Conservation (phyloP, 2,888 invertebrate species). For the Priocnemis perturbator region DNA sequence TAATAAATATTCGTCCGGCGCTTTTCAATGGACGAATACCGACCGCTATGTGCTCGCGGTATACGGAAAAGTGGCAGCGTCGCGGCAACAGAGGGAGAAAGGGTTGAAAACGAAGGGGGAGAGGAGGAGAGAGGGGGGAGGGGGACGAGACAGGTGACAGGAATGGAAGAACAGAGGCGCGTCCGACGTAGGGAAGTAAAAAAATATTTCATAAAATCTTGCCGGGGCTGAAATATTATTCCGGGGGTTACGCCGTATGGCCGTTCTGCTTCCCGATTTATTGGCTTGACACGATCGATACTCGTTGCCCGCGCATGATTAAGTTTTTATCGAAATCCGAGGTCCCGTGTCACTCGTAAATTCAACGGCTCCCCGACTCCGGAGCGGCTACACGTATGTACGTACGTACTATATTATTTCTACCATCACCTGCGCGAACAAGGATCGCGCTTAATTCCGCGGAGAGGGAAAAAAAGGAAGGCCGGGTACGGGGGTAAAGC, state of each 20-base stretch:
- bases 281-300: conserved; percentile 35
- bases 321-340: conserved; percentile 51
- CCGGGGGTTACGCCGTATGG: conserved; percentile 7
- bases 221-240: conserved; percentile 28
- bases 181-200: no score
- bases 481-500: no score
- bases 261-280: conserved; percentile 34
- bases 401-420: conserved; percentile 8
- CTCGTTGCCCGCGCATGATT: conserved; percentile 42
- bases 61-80: no score
- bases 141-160: no score
- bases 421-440: conserved; percentile 14
- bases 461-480: not conserved
- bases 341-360: conserved; percentile 44
- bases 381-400: no score
- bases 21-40: conserved; percentile 12
- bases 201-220: conserved; percentile 25
- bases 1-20: conserved; percentile 4
- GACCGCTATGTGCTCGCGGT: no score
- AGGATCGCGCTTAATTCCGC: conserved; percentile 11
- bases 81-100: no score
- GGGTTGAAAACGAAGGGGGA: no score
- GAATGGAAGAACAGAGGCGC: no score
- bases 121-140: no score
- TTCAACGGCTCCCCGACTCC: conserved; percentile 13